Evolutionary conservation across 1,140 invertebrate genomes (phyloP).

Genomic region (Brachystomella parvula): DNA sequence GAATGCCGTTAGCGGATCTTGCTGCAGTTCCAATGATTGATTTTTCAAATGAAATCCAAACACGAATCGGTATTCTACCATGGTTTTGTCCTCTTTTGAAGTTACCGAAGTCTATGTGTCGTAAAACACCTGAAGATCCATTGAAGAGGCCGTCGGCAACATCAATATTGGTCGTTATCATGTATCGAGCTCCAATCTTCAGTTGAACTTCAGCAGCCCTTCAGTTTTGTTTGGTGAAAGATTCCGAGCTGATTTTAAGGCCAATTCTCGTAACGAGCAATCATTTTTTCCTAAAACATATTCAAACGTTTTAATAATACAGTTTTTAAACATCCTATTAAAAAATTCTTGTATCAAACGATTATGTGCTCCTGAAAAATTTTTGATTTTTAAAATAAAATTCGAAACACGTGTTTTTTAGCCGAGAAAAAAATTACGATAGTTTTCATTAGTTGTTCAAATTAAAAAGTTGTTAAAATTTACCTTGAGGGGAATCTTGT

Average conservation of each 20-base stretch:
- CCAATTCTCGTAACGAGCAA: background rate
- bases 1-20: background rate
- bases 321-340: no score
- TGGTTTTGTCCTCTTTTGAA: background rate
- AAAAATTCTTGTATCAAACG: no score
- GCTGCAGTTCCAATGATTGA: background rate
- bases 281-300: background rate
- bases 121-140: constrained; percentile 39
- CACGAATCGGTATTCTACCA: background rate
- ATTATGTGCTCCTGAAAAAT: no score
- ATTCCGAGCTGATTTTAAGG: background rate
- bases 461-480: background rate
- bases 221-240: constrained; percentile 17
- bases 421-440: no score
- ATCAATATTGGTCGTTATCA: constrained; percentile 41
- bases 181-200: constrained; percentile 39
- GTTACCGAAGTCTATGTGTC: constrained; percentile 33
- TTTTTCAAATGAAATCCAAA: background rate
- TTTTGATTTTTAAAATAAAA: no score
- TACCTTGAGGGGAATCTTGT: background rate
- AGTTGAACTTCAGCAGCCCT: constrained; percentile 39
- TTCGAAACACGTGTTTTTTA: no score
- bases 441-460: background rate
- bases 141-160: constrained; percentile 41
- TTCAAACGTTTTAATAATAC: no score